Evolutionary conservation across 1,140 invertebrate genomes (phyloP), one percentile per base, ranked within the genome.

Genomic region (Tachypleus tridentatus): DNA sequence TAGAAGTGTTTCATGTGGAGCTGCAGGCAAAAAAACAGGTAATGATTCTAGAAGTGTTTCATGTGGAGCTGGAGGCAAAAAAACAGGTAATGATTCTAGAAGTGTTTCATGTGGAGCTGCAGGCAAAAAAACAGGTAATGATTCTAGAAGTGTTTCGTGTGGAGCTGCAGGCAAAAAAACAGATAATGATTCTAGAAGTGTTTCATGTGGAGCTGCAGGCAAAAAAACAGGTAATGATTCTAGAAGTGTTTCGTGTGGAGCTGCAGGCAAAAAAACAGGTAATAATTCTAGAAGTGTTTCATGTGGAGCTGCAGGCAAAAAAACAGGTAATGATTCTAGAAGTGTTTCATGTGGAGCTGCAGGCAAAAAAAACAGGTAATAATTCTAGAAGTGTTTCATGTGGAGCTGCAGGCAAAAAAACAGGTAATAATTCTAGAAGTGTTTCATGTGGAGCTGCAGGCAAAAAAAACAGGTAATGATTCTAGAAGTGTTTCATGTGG

Each of bases 221-320:
- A 5, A 62, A 74, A 50, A 67, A 75, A 70, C 71, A 77, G 72
- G 77, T 79, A 73, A 59, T 29, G 29, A 29, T 29, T 29, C 29
- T 29, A 2, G 29, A 29, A 29, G 29, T 29, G 29, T 29, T 29
- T 29, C 29, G 29, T 60, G 71, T 77, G 6, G 79, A 80, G 64
- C 70, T 74, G 8, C 70, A 76, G 62, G 73, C 77, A 5, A 62
- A 74, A 50, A 67, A 75, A 70, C 71, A 77, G 72, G 77, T 79
- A 73, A 59, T 29, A 2, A 29, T 29, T 29, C 29, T 29, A 2
- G 29, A 29, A 29, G 29, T 29, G 29, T 29, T 29, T 29, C 29
- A 78, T 60, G 71, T 77, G 6, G 79, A 80, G 64, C 70, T 74
- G 8, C 70, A 76, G 62, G 73, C 77, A 5, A 62, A 74, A 50